phyloP scores from a whole-genome alignment of 2,888 invertebrate species.

The Ochropleura plecta region DNA sequence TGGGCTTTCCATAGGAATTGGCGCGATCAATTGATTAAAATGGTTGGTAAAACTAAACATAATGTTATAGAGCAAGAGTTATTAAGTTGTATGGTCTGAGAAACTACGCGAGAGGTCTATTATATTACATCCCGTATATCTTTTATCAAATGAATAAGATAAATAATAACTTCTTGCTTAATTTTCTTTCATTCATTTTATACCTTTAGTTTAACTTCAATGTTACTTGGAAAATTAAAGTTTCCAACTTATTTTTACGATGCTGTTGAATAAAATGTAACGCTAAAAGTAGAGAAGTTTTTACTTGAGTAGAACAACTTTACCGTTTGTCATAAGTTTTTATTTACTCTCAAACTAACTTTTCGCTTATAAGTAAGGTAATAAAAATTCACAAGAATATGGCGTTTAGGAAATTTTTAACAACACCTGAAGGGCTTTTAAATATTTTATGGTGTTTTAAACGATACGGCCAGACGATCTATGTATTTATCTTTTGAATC shows the following conservation, averaged over 20 bases:
- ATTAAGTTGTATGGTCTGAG: too few relatives aligned
- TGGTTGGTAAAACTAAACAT: too few relatives aligned
- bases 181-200: slow-evolving; percentile 24
- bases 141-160: background rate
- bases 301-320: slow-evolving; percentile 53
- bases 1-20: too few relatives aligned
- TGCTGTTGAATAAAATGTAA: slow-evolving; percentile 55
- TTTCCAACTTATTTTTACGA: slow-evolving; percentile 51
- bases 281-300: slow-evolving; percentile 54
- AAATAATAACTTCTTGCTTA: background rate
- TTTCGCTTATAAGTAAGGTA: slow-evolving; percentile 59
- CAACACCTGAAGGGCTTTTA: slow-evolving; percentile 45
- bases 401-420: slow-evolving; percentile 46
- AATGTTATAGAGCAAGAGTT: too few relatives aligned
- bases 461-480: slow-evolving; percentile 30
- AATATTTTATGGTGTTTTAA: slow-evolving; percentile 56
- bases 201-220: slow-evolving; percentile 33
- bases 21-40: too few relatives aligned
- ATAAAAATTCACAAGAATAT: slow-evolving; percentile 60
- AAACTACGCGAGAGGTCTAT: too few relatives aligned
- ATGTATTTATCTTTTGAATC: slow-evolving; percentile 41
- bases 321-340: slow-evolving; percentile 61
- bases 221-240: slow-evolving; percentile 47
- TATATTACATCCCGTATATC: too few relatives aligned
- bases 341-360: slow-evolving; percentile 63